Base-by-base conservation (phyloP, 2,888 invertebrate genomes). In the Platycnemis pennipes region DNA sequence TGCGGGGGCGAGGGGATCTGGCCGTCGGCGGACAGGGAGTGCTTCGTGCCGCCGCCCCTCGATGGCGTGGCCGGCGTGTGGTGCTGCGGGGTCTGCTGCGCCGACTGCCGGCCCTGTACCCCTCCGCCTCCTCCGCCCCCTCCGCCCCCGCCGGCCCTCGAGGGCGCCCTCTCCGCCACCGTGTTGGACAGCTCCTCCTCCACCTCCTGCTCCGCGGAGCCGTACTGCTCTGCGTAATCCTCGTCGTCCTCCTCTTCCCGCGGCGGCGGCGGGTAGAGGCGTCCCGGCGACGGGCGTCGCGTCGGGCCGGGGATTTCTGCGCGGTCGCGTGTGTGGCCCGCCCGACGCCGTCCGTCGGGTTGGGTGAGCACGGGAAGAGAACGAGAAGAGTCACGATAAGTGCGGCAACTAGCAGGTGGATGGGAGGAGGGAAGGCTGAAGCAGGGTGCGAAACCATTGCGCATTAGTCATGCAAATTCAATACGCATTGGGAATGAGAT, bases 271-370 rank as follows among this genome's bases (percentile, higher is more conserved):
- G 97, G 97, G 86, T 96, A 95, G 3, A 45, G 94, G 26, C 94
- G 42, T 26, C 97, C 97, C 95, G 97, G 97, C 89, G 97, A 97
- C 95, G 97, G 97, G 95, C 96, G 97, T 94, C 97, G 96, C 85
- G 97, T 97, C 16, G 98, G 98, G 56, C 98, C 98, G n/a, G 98
- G 98, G 95, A 98, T 98, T 97, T 98, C 98, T 98, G 97, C 49
- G 19, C 3, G 44, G 77, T 26, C 44, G n/a, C 11, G 8, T 1
- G n/a, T 37, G 37, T n/a, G 77, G 13, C 77, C 1, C 26, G n/a
- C n/a, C 26, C 11, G 44, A 0, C 26, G 87, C 22, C 5, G 87
- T 45, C 13, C 4, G 26, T 26, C 87, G n/a, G 7, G 11, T 31
- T 13, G 37, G 77, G 77, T 63, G 63, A 7, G 22, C 63, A 77